phyloP scores from a whole-genome alignment of 2,113 vertebrate species.

The Heteronetta atricapilla region DNA sequence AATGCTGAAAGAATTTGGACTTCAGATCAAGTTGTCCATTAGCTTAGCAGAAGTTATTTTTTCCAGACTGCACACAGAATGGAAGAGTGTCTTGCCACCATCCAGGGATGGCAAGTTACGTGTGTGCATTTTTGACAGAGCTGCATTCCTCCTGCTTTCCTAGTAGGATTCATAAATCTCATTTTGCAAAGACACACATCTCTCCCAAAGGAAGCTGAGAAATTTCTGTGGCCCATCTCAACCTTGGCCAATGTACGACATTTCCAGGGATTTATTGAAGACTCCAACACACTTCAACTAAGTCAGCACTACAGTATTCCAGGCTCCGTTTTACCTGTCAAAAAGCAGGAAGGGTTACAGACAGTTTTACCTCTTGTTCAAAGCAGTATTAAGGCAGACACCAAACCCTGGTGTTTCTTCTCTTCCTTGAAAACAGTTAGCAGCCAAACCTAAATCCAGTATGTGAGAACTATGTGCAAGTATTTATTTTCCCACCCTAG shows the following conservation, averaged over 20 bases:
- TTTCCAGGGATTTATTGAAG: background rate
- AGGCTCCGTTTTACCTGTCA: background rate
- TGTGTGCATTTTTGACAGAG: background rate
- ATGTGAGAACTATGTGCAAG: background rate
- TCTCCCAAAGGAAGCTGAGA: background rate
- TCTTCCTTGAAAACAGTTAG: background rate
- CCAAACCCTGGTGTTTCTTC: background rate
- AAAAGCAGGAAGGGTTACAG: background rate
- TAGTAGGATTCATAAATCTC: background rate
- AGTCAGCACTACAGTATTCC: background rate
- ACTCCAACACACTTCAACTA: background rate
- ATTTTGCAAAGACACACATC: background rate
- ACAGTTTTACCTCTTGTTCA: background rate
- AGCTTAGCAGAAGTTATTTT: background rate
- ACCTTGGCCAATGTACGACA: background rate
- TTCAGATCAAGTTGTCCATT: background rate
- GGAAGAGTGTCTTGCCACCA: background rate
- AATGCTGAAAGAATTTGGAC: background rate
- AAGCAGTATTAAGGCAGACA: background rate
- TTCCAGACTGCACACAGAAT: background rate
- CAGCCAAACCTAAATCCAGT: background rate
- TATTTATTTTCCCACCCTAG: background rate
- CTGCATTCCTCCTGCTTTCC: background rate
- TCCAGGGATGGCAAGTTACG: background rate
- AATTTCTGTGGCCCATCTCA: background rate